A percentile compares a stretch with the other conserved stretches of the same genome.
Evolutionary conservation across 2,113 vertebrate species (phyloP).

Genomic region (Cheilinus undulatus): DNA sequence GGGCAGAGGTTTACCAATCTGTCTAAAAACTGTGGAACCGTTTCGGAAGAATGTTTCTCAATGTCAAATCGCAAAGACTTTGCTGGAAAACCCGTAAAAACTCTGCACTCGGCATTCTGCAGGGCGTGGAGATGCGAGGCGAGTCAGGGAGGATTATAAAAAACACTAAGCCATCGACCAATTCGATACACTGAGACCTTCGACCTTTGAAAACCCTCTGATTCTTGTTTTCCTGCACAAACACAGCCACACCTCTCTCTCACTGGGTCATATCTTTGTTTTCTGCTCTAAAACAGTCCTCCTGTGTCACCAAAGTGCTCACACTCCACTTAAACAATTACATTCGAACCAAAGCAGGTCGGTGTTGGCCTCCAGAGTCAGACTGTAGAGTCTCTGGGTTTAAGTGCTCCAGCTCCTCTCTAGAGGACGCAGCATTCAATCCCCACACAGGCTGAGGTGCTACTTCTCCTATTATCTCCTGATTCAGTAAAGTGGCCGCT

Average conservation of each 20-base stretch:
- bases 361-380: conserved; percentile 23
- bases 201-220: too few relatives aligned
- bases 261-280: background rate
- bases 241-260: background rate
- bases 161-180: too few relatives aligned
- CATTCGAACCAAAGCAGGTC: conserved; percentile 40
- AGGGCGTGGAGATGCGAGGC: too few relatives aligned
- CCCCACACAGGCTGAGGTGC: conserved; percentile 11
- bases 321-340: conserved; percentile 46
- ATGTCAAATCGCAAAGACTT: too few relatives aligned
- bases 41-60: too few relatives aligned
- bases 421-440: conserved; percentile 29
- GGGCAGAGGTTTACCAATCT: too few relatives aligned
- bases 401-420: conserved; percentile 44
- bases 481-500: conserved; percentile 16
- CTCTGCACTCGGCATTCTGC: too few relatives aligned
- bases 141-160: too few relatives aligned
- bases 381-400: conserved; percentile 7
- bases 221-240: too few relatives aligned
- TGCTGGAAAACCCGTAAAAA: too few relatives aligned
- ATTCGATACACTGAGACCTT: too few relatives aligned
- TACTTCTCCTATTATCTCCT: conserved; percentile 28
- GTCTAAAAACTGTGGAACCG: too few relatives aligned
- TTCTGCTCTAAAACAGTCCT: conserved; percentile 23
- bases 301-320: conserved; percentile 36